Base-by-base conservation (phyloP, 1,140 invertebrate genomes). In the Ylistrum balloti region DNA sequence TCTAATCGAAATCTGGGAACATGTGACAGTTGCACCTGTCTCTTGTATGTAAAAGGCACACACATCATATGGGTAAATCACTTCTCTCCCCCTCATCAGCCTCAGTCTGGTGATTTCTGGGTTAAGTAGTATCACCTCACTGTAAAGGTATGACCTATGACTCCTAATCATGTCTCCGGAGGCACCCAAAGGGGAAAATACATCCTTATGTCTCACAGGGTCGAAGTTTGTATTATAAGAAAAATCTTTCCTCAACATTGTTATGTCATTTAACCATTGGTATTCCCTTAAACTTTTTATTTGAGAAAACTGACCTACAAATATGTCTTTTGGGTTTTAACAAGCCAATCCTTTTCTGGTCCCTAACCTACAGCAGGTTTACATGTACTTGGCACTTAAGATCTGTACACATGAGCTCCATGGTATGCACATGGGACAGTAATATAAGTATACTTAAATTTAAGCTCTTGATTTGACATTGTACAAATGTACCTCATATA, bases 91-190 rank as follows among this genome's bases (percentile, higher is more conserved):
- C 56, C 22, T 74, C 1, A 2, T 5, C 56, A 74, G 56, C 56
- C 56, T 74, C 56, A 28, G 56, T 74, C 56, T 74, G 56, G 56
- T 74, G 56, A 22, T 28, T 74, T 74, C 56, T 74, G 56, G 56
- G 56, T 74, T 74, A 74, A 74, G 56, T 74, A 74, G 56, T 28
- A 74, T 74, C 56, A 74, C 56, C 56, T 74, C 56, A 22, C 56
- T 74, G 56, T 74, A 74, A 74, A 74, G 56, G 56, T 74, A 74
- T 74, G 56, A 74, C 56, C 56, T 74, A 74, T 74, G 56, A 74
- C 56, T 74, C 56, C n/a, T 28, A 74, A 28, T 74, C 56, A 74
- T 74, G 56, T 74, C 56, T 74, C 56, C 56, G 1, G 56, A 17
- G 56, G 56, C n/a, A n/a, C 56, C 22, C 22, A 1, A 74, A n/a